phyloP scores from a whole-genome alignment of 2,888 invertebrate genomes.

The Andrena bucephala region DNA sequence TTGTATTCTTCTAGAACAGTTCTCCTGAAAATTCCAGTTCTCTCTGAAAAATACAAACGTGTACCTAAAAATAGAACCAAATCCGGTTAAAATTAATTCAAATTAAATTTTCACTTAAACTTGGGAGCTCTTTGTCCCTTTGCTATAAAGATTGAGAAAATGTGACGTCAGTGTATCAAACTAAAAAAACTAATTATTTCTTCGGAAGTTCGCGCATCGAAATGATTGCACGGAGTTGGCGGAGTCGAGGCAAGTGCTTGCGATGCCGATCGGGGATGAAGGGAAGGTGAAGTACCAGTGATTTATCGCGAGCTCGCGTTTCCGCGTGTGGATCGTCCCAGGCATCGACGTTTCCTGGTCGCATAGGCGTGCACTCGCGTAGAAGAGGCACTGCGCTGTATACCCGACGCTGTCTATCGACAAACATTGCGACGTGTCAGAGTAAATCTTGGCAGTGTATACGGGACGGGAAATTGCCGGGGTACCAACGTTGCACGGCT shows the following conservation, averaged over 20 bases:
- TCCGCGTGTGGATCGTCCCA: constrained; percentile 38
- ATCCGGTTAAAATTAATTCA: no score
- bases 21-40: background rate
- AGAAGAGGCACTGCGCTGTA: constrained; percentile 44
- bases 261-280: constrained; percentile 19
- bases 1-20: background rate
- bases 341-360: constrained; percentile 58
- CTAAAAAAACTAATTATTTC: no score
- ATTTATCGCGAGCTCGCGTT: constrained; percentile 58
- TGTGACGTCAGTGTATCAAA: no score
- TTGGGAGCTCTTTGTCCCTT: no score
- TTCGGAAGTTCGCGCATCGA: no score
- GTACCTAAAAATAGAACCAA: no score
- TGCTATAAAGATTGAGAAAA: no score
- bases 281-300: constrained; percentile 38
- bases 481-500: constrained; percentile 34
- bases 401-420: constrained; percentile 68
- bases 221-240: no score
- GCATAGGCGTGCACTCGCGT: constrained; percentile 50
- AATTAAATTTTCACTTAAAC: no score
- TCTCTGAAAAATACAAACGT: no score
- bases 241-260: background rate
- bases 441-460: constrained; percentile 75
- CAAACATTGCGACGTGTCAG: constrained; percentile 76
- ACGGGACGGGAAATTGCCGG: constrained; percentile 69